A percentile compares a stretch with the other conserved stretches of the same genome.
phyloP scores from a whole-genome alignment of 1,140 invertebrate species.

The Coptotermes formosanus region DNA sequence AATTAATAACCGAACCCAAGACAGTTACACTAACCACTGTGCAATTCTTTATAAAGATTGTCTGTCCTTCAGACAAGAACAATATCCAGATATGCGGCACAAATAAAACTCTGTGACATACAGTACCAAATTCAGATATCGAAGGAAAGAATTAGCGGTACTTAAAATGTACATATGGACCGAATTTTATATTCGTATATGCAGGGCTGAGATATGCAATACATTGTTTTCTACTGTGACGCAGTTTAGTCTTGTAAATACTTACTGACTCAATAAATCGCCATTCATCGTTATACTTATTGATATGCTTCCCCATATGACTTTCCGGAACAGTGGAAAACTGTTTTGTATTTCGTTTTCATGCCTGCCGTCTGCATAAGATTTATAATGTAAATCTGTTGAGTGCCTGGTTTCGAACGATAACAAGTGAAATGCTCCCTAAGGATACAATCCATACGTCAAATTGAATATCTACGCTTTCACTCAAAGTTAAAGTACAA shows the following conservation, averaged over 20 bases:
- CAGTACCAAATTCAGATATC: too few species aligned
- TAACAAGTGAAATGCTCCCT: conserved; percentile 3
- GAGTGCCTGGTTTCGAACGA: background rate
- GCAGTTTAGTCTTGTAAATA: background rate
- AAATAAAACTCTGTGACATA: too few species aligned
- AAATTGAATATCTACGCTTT: background rate
- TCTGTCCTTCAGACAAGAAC: too few species aligned
- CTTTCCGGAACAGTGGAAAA: background rate
- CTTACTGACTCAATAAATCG: background rate
- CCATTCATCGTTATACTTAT: background rate
- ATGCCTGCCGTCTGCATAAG: background rate
- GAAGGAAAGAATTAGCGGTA: too few species aligned
- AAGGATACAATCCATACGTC: background rate
- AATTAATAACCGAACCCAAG: too few species aligned
- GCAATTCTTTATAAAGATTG: too few species aligned
- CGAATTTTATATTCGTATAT: too few species aligned
- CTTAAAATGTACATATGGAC: too few species aligned
- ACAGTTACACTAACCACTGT: too few species aligned
- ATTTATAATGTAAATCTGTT: background rate
- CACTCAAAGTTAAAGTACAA: background rate
- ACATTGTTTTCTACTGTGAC: too few species aligned
- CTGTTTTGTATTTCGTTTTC: background rate
- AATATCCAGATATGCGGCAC: too few species aligned
- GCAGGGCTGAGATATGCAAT: too few species aligned
- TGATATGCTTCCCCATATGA: background rate